These are phyloP conservation scores for Amaurobius ferox DNA, from an alignment of 2,888 invertebrate genomes.

Conservation along the genomic window DNA sequence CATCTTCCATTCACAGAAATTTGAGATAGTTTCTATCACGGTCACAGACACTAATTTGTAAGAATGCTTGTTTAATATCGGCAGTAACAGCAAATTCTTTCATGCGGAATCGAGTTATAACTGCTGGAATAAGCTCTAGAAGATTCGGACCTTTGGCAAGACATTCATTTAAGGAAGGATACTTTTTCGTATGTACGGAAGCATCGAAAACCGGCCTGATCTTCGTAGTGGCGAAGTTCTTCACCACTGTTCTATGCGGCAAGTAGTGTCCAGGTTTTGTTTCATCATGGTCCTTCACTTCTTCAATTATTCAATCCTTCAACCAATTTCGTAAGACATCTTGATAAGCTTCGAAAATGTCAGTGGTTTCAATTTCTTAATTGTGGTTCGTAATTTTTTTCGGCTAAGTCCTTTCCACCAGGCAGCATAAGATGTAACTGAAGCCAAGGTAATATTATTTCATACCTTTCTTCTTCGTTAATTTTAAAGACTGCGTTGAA, in stretches of 20 bases:
- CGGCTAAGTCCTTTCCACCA: not conserved
- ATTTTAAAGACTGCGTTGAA: too few species aligned
- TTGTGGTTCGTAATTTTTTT: not conserved
- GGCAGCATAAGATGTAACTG: conserved; percentile 7
- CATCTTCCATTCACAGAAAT: conserved; percentile 17
- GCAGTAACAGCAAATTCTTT: conserved; percentile 26
- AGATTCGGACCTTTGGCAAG: conserved; percentile 49
- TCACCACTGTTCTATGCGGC: conserved; percentile 26
- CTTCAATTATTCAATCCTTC: too few species aligned
- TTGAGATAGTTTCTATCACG: conserved; percentile 18
- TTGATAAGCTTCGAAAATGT: not conserved
- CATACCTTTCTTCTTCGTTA: too few species aligned
- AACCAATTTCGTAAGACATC: not conserved
- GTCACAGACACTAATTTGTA: conserved; percentile 13
- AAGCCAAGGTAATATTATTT: conserved; percentile 18
- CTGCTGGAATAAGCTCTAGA: conserved; percentile 10
- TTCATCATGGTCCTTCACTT: too few species aligned
- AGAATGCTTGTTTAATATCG: conserved; percentile 46
- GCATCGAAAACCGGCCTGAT: conserved; percentile 54
- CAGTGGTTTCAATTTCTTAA: not conserved
- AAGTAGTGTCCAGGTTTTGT: too few species aligned
- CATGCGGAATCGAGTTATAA: conserved; percentile 45
- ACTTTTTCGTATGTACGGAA: not conserved
- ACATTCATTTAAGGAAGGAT: conserved; percentile 45
- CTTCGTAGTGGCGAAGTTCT: conserved; percentile 23